Base-by-base conservation (phyloP, 2,797 vertebrate genomes). In the Aldrovandia affinis region DNA sequence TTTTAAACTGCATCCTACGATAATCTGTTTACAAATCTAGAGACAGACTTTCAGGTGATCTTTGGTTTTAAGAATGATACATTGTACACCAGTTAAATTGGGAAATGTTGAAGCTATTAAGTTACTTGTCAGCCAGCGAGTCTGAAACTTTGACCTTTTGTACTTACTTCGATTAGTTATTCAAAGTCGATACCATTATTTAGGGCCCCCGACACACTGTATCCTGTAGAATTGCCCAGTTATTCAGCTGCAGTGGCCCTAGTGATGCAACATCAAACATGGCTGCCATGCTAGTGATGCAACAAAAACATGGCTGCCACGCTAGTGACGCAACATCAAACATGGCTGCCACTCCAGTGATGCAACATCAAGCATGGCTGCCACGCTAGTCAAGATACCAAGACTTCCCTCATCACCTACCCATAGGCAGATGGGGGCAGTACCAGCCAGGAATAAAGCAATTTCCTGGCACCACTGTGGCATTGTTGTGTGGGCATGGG, bases 111-210 rank as follows among this genome's bases (percentile, higher is more conserved):
- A n/a, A n/a, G n/a, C n/a, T n/a, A n/a, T n/a, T n/a, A n/a, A n/a
- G n/a, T n/a, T n/a, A n/a, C n/a, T n/a, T n/a, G n/a, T n/a, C n/a
- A n/a, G n/a, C n/a, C n/a, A n/a, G n/a, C n/a, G n/a, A 47, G 42
- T 28, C 22, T 25, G 0, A 44, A 28, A 9, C n/a, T 78, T 78
- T 78, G 73, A 78, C 73, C 73, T 78, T 47, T 3, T 47, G 36
- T 78, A 9, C 44, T 78, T 47, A 39, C n/a, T 39, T 78, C 22
- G 33, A 10, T 28, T 65, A 28, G 61, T 28, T 7, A 65, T 28
- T 65, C 61, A 65, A 30, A 73, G 77, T 54, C 80, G 78, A 83
- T 81, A 54, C 82, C 61, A 68, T 50, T 83, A 87, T 89, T 87
- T 87, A n/a, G n/a, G n/a, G n/a, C n/a, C n/a, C n/a, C n/a, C n/a